Conservation (phyloP, 2,797 vertebrate species). For the Podarcis lilfordi region DNA sequence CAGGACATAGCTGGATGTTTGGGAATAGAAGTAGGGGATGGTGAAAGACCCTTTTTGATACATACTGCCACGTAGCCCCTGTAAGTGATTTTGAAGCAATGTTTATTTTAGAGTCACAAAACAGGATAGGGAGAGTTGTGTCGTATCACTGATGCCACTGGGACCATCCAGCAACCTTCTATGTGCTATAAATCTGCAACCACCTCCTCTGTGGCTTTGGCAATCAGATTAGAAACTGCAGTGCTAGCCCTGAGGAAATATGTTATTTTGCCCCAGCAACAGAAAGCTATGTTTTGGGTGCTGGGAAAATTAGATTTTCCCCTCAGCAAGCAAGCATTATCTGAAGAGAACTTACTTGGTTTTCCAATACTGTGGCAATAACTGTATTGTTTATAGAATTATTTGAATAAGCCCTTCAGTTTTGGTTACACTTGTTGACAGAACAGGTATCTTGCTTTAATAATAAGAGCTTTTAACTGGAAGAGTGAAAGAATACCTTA, state of each 20-base stretch:
- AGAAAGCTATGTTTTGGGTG: neutral
- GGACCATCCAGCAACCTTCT: neutral
- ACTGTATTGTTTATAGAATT: neutral
- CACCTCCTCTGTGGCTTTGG: neutral
- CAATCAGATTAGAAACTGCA: neutral
- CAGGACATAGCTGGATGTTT: neutral
- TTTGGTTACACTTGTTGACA: neutral
- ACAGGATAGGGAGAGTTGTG: neutral
- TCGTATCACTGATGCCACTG: neutral
- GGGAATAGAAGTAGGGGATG: neutral
- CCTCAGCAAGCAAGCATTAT: neutral
- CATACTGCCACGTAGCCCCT: neutral
- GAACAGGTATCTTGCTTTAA: neutral
- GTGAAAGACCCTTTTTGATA: neutral
- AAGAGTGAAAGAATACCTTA: neutral
- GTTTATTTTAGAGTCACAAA: neutral
- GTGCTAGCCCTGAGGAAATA: neutral
- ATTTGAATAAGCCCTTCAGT: neutral
- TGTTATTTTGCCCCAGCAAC: neutral
- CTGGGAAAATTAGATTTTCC: neutral
- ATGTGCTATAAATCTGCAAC: neutral
- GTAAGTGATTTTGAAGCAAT: neutral
- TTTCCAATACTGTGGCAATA: neutral
- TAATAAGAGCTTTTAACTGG: slow-evolving; percentile 9
- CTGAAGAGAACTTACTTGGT: neutral